Base-by-base conservation (phyloP, 2,888 invertebrate species). In the Spicauda simplicius region DNA sequence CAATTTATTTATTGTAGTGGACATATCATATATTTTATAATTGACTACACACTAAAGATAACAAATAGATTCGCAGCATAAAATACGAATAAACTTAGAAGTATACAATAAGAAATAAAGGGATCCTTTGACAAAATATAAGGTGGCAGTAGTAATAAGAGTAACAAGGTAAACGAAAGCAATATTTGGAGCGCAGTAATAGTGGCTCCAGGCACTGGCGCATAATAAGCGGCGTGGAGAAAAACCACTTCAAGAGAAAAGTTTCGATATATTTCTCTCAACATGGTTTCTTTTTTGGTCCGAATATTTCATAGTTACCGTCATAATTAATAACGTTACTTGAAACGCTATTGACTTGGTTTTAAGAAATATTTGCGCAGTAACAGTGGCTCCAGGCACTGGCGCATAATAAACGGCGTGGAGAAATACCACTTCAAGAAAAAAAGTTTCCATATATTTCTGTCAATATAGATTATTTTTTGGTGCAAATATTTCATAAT, bases 161-260 rank as follows among this genome's bases (percentile, higher is more conserved):
- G 48, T 64, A 64, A 64, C 56, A 57, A 64, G 64, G 20, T n/a
- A 33, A 57, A 52, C 18, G 64, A 52, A 57, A 64, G 45, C 45
- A 20, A 56, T 64, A 64, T 64, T 64, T 56, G 64, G 50, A 57
- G 64, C 50, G 56, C 64, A 57, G 56, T 64, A 64, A 64, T 56
- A 48, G 57, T 64, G n/a, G 57, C 64, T 56, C n/a, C 33, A 12
- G 57, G 57, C 64, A 57, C 37, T 56, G 25, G 57, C 56, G 56
- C 18, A 64, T 52, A 64, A 64, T 56, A 55, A 30, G 30, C 48
- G 50, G n/a, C 57, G 37, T 48, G 20, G 57, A 37, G 48, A 63
- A 64, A 52, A 64, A 50, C n/a, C 45, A 50, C 56, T 64, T 56
- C 48, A 25, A 25, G 25, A 25, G 25, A 25, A 25, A 25, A 25